Evolutionary conservation across 1,140 invertebrate genomes (phyloP), one percentile per base, ranked within the genome.

Genomic region (Fopius arisanus): DNA sequence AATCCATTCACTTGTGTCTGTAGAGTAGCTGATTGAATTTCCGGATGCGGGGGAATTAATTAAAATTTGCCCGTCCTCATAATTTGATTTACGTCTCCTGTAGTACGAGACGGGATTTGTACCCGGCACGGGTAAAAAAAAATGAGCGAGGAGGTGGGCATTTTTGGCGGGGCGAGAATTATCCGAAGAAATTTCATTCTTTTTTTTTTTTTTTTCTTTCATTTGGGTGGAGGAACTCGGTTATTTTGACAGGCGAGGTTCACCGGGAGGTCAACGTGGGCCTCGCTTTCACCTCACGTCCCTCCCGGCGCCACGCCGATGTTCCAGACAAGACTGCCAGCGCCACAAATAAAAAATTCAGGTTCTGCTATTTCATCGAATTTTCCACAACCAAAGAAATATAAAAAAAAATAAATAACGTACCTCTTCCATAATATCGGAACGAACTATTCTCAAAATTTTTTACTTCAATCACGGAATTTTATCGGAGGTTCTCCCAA

Each of bases 271-370:
- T 74, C 72, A 75, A 74, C 66, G 23, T 28, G 74, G 65, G 67
- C 33, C 62, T 70, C 74, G 69, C 74, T 75, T 71, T 75, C 74
- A 70, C 74, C 65, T 75, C 66, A 75, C 69, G 63, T 70, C 65
- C 69, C 74, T 67, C 43, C 41, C 43, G 71, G 71, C 71, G 71
- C 71, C 63, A 67, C 63, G 41, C 65, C 40, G 43, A 59, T 28
- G 12, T 59, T 26, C 19, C 54, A 54, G 54, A 26, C 54, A 23
- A 59, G 54, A 59, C 23, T 59, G 54, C 23, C 54, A 59, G 54
- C 54, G 54, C 54, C 54, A 59, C 54, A 26, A 21, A 43, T 26
- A 68, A 16, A 48, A 21, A 23, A 43, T 26, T 26, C 59, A 10
- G 6, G 4, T n/a, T 12, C 23, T 23, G 7, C 37, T 23, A 0